phyloP scores from a whole-genome alignment of 2,113 vertebrate species.

The Ictalurus punctatus region DNA sequence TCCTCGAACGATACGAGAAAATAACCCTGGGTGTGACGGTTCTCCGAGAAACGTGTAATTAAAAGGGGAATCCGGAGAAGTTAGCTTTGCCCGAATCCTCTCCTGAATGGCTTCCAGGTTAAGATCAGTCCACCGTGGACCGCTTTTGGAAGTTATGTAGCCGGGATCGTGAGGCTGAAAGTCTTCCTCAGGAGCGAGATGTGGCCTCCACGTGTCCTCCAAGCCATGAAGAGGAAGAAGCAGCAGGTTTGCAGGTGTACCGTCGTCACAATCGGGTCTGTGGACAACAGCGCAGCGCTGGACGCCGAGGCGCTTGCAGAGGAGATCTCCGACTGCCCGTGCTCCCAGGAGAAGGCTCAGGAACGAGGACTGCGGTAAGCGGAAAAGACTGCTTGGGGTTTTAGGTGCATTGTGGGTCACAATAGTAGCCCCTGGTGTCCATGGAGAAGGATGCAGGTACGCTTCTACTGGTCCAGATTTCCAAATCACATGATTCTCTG shows the following conservation, averaged over 20 bases:
- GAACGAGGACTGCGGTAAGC: slow-evolving; percentile 63
- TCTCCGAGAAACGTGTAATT: slow-evolving; percentile 67
- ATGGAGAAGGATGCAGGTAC: slow-evolving; percentile 69
- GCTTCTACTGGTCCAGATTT: slow-evolving; percentile 66
- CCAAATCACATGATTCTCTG: slow-evolving; percentile 65
- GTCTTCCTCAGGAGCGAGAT: slow-evolving; percentile 67
- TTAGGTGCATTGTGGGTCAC: slow-evolving; percentile 56
- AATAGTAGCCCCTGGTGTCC: slow-evolving; percentile 71
- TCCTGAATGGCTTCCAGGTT: slow-evolving; percentile 62
- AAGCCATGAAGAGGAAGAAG: slow-evolving; percentile 73
- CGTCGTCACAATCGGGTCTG: slow-evolving; percentile 48
- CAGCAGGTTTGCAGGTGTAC: slow-evolving; percentile 53
- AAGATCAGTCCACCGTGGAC: slow-evolving; percentile 66
- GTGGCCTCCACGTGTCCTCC: slow-evolving; percentile 68
- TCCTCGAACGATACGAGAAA: slow-evolving; percentile 72
- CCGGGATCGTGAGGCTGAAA: slow-evolving; percentile 66
- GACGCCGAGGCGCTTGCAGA: slow-evolving; percentile 66
- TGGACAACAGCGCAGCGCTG: slow-evolving; percentile 71
- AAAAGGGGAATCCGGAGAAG: slow-evolving; percentile 42
- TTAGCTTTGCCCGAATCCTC: slow-evolving; percentile 64
- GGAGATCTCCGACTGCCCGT: slow-evolving; percentile 58
- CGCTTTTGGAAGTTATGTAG: slow-evolving; percentile 71
- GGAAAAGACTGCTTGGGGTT: slow-evolving; percentile 62
- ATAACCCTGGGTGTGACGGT: slow-evolving; percentile 60
- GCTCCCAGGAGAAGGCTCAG: slow-evolving; percentile 66